Evolutionary conservation across 2,797 vertebrate species (phyloP), one percentile per base, ranked within the genome.

Genomic region (Chiroxiphia lanceolata): DNA sequence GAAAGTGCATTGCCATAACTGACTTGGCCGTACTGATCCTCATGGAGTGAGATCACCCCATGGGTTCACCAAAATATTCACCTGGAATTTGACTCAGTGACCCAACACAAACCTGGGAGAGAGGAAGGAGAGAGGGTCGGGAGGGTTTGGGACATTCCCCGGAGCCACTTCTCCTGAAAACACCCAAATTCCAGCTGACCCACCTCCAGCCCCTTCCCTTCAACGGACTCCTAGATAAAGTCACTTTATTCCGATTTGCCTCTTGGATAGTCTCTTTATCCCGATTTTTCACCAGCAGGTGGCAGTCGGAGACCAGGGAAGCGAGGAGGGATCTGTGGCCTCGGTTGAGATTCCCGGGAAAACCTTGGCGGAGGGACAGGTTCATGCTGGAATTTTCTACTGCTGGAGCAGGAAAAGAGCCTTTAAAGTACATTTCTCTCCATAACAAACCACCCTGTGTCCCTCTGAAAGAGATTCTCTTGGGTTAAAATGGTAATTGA

Each of bases 281-380:
- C 54, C 54, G 21, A 34, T 23, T 57, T 57, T 60, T 67, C 45
- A 51, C 96, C 97, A 93, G 89, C 95, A 98, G 97, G 94, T 98
- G 98, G 97, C 95, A 88, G 51, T 92, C 69, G 59, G 75, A 71
- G 48, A 90, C 96, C 94, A 45, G 12, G 51, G 10, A 50, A 91
- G 45, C 3, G 27, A n/a, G 29, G 40, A 25, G 7, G 40, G 20
- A 8, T 12, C 38, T 3, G 25, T 27, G 78, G 85, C 47, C 33
- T 27, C 57, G 76, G 84, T 40, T 9, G 31, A 83, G 88, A 78
- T 91, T 67, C 75, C 83, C 38, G 12, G 29, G 89, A 64, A 45
- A 47, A 25, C 45, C 65, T 77, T 69, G 45, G 50, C 53, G 57
- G 51, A 70, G 27, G 57, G 23, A 26, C 34, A 36, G 34, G 23